phyloP scores from a whole-genome alignment of 2,113 vertebrate genomes.

The Macaca mulatta region DNA sequence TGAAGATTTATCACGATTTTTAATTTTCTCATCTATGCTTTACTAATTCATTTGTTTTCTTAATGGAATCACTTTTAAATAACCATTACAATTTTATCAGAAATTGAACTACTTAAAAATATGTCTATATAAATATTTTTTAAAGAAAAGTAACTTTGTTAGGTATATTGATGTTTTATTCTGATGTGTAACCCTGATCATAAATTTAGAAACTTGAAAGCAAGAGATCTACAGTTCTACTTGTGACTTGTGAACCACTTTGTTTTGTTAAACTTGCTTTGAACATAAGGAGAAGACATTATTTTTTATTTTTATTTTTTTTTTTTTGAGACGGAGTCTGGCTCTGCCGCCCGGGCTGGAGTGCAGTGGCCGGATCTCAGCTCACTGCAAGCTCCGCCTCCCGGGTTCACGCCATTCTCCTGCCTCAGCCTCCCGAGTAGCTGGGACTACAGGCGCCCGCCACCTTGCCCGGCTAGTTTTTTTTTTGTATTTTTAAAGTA shows the following conservation, averaged over 20 bases:
- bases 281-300: neutral
- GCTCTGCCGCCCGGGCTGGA: too few species aligned
- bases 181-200: neutral
- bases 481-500: too few species aligned
- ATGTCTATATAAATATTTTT: neutral
- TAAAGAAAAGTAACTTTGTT: neutral
- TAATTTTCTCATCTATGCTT: neutral
- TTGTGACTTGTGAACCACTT: neutral
- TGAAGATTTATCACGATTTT: neutral
- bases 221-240: neutral
- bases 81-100: neutral
- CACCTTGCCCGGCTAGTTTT: too few species aligned
- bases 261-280: neutral
- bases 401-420: too few species aligned
- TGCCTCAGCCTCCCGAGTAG: too few species aligned
- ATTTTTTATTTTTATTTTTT: too few species aligned
- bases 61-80: neutral
- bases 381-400: too few species aligned
- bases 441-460: too few species aligned
- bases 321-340: too few species aligned
- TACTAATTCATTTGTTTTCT: neutral
- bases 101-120: neutral
- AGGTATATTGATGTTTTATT: neutral
- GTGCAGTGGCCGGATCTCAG: too few species aligned
- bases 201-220: neutral